A percentile compares a stretch with the other conserved stretches of the same genome.
Conservation (phyloP, 1,140 invertebrate species). For the Battus philenor region DNA sequence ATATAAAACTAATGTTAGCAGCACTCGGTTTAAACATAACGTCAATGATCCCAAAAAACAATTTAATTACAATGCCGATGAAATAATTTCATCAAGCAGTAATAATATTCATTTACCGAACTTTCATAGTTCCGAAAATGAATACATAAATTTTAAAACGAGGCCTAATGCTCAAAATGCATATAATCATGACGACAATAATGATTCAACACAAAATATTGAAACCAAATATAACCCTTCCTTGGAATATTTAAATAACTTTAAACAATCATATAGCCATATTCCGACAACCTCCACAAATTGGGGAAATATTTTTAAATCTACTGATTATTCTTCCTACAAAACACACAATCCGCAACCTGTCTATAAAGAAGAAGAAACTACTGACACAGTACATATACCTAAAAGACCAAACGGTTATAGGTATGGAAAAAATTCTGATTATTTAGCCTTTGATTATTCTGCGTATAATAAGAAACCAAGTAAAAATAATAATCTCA, state of each 20-base stretch:
- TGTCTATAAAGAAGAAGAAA: constrained; percentile 31
- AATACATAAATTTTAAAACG: constrained; percentile 40
- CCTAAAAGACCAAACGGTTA: constrained; percentile 41
- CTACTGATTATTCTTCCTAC: constrained; percentile 32
- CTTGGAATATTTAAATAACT: constrained; percentile 42
- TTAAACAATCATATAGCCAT: constrained; percentile 41
- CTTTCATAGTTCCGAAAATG: constrained; percentile 42
- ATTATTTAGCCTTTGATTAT: constrained; percentile 35
- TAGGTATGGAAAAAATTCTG: constrained; percentile 32
- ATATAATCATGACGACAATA: constrained; percentile 31
- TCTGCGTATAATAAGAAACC: constrained; percentile 28
- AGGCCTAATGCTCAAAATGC: constrained; percentile 30
- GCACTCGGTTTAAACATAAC: constrained; percentile 45
- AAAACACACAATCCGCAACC: constrained; percentile 39
- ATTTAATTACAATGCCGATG: constrained; percentile 38
- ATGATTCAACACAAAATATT: constrained; percentile 24
- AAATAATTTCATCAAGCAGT: constrained; percentile 51
- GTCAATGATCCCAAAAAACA: constrained; percentile 32
- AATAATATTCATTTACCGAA: constrained; percentile 48
- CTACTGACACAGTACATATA: constrained; percentile 50
- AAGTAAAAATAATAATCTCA: constrained; percentile 30
- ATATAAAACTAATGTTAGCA: constrained; percentile 53
- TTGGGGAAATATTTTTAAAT: constrained; percentile 55
- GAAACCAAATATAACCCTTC: constrained; percentile 33
- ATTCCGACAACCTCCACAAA: constrained; percentile 37